Base-by-base conservation (phyloP, 2,888 invertebrate species). In the Lasius platythorax region DNA sequence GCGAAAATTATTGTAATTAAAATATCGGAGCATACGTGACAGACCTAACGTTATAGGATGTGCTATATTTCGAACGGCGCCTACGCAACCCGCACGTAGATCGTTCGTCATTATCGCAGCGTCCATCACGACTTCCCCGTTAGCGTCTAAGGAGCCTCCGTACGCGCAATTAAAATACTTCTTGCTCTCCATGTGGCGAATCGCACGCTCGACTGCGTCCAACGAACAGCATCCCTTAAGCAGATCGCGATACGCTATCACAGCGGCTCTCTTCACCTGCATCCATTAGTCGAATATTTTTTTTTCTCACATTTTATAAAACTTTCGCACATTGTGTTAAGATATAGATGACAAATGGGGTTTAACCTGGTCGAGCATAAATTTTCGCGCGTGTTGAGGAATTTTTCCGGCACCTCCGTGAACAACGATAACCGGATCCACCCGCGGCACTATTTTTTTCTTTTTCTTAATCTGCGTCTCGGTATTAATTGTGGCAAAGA, bases 11-110 rank as follows among this genome's bases (percentile, higher is more conserved):
- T 37, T 5, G 37, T 5, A 37, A 37, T 37, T 37, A 37, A 37
- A 37, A 5, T 37, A 37, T 37, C 5, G 37, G 30, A 33, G 5
- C 37, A 37, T 5, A 37, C 37, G 12, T 9, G 9, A 64, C 43
- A 50, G n/a, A 90, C 89, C 93, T 72, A 92, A 68, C 4, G 83
- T 83, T 33, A 93, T 92, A 15, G 93, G 92, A 82, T 93, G 91
- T 70, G 87, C 87, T 81, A 90, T 87, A 18, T 90, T 85, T 33
- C 82, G 88, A 23, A 91, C 87, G 0, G 89, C 91, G 18, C 92
- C 93, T 2, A 93, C 88, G 18, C 87, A 90, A 18, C 93, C 93
- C 18, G 83, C 86, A 50, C 89, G 84, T 1, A 68, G 70, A 75
- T 85, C 68, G 46, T 82, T 85, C 12, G 89, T 89, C 90, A 90